Evolutionary conservation across 2,113 vertebrate genomes (phyloP), one percentile per base, ranked within the genome.

Genomic region (Mugil cephalus): DNA sequence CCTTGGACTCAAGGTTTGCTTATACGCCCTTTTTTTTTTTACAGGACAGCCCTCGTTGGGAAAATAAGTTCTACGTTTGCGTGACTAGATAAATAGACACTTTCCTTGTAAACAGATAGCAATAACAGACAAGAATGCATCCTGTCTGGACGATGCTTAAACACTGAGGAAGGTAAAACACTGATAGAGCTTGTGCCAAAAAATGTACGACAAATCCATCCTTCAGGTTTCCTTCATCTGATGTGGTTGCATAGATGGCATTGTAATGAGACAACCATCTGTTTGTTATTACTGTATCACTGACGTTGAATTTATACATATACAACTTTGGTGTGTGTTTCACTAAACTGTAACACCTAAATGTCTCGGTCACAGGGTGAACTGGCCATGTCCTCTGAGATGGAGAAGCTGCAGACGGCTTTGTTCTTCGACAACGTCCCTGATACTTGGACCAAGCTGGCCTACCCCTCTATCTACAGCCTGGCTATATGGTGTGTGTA

Each of bases 351-450:
- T 94, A 93, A 94, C 89, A 1, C 8, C 48, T 21, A 2, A n/a
- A 11, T 92, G 88, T 95, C 94, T 95, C 86, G 94, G 91, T 59
- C 54, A 60, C 50, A 98, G 96, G 97, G 96, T 84, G 96, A 98
- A 91, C 94, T 98, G 93, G 96, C 97, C 88, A 94, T 98, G 91
- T 98, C 96, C 84, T 95, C 94, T 47, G 94, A 96, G 94, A 98
- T 96, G 93, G 95, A 98, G 91, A 95, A 95, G 94, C 94, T 96
- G 81, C 95, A 98, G 94, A 94, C 95, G 86, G 95, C 95, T 83
- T 90, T 96, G 93, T 97, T 97, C 94, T 96, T 96, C 88, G 82
- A 97, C 94, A 95, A 97, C 87, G 96, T 98, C 93, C 94, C 96
- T 58, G 95, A 96, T 88, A 96, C 94, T 89, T 96, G 96, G 96